Percentiles rank a stretch among this genome's conserved stretches.
These are phyloP conservation scores for Dasysyrphus tricinctus DNA, from an alignment of 2,888 invertebrate genomes.

Conservation along the genomic window DNA sequence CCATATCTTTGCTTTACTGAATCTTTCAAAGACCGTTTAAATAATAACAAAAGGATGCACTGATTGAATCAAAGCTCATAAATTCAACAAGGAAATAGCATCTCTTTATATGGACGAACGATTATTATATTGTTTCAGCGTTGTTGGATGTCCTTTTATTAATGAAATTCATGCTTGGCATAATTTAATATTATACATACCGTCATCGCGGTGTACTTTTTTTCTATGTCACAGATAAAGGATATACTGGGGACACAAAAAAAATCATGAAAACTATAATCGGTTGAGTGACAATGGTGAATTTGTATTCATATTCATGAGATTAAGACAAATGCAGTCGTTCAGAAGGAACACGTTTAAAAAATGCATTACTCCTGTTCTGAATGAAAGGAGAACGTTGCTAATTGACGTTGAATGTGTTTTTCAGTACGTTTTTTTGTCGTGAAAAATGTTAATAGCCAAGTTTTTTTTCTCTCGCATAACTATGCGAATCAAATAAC, in stretches of 20 bases:
- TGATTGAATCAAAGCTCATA: conserved; percentile 40
- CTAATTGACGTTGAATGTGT: background rate
- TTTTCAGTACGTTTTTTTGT: background rate
- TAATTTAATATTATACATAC: background rate
- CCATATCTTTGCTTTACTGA: background rate
- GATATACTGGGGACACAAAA: background rate
- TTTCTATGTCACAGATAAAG: background rate
- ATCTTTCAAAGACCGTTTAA: background rate
- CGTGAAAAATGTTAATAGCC: background rate
- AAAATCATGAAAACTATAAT: background rate
- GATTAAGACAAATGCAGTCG: background rate
- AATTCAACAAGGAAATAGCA: conserved; percentile 15
- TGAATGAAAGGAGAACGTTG: background rate
- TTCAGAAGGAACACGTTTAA: background rate
- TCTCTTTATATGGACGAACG: background rate
- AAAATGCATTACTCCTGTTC: background rate
- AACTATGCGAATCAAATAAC: too few relatives aligned
- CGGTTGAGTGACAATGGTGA: conserved; percentile 3
- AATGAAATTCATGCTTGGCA: conserved; percentile 2
- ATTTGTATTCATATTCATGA: conserved; percentile 20
- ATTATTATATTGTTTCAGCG: background rate
- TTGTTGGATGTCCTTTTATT: conserved; percentile 3
- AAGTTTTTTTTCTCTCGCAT: background rate
- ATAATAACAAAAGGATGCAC: conserved; percentile 32
- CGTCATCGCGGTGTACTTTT: background rate